Evolutionary conservation across 1,140 invertebrate species (phyloP).

Genomic region (Macrocentrus cingulum): DNA sequence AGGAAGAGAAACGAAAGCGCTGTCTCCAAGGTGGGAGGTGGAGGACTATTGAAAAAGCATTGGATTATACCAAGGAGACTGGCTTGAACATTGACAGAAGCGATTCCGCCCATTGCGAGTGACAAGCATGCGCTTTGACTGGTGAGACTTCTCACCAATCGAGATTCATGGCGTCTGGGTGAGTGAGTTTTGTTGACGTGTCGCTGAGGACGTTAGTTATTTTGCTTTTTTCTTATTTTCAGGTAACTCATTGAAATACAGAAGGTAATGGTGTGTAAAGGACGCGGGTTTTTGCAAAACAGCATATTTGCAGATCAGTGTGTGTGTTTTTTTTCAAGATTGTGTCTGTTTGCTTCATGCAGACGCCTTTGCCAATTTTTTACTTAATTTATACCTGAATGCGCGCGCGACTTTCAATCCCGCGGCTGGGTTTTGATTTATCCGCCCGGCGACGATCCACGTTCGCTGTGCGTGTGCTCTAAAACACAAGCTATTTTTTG

Average conservation of each 20-base stretch:
- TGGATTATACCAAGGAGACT: constrained; percentile 4
- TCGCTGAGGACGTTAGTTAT: background rate
- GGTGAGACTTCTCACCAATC: constrained; percentile 14
- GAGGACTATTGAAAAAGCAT: constrained; percentile 1
- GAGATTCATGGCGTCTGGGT: constrained; percentile 18
- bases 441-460: too few relatives aligned
- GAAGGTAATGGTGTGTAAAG: background rate
- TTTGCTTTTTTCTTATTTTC: background rate
- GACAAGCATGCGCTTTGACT: constrained; percentile 1
- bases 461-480: too few relatives aligned
- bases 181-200: background rate
- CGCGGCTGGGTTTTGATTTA: too few relatives aligned
- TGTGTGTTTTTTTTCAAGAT: too few relatives aligned
- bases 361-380: too few relatives aligned
- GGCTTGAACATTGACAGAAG: constrained; percentile 17
- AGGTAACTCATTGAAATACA: constrained; percentile 1
- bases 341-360: too few relatives aligned
- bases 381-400: too few relatives aligned
- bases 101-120: constrained; percentile 10
- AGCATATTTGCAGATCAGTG: too few relatives aligned
- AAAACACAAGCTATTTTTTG: too few relatives aligned
- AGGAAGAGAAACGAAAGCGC: too few relatives aligned
- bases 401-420: too few relatives aligned
- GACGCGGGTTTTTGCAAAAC: too few relatives aligned
- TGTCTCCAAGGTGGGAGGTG: background rate